Evolutionary conservation across 2,797 vertebrate genomes (phyloP), one percentile per base, ranked within the genome.

Genomic region (Typhlichthys eigenmanni): DNA sequence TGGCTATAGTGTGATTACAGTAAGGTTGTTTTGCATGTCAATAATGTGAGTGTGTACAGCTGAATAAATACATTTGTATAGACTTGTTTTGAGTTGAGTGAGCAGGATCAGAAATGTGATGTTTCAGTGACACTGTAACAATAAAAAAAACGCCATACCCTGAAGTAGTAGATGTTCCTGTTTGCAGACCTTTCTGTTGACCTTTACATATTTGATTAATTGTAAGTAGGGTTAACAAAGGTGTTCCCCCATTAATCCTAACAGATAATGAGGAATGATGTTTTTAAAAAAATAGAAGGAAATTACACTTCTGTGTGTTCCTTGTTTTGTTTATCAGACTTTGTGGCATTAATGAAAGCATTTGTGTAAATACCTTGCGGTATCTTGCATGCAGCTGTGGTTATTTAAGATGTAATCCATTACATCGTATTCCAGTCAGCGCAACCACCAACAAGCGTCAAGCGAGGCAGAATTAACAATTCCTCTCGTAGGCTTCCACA

Each of bases 381-480:
- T 17, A 45, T 52, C 46, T 57, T 62, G 16, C 14, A 13, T 55
- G 57, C 48, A 58, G 7, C 38, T 43, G 14, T 38, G 11, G 24
- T 34, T n/a, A 16, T 60, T 34, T 58, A 12, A 53, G 51, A 53
- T 50, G 1, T 79, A 77, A 77, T 81, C 76, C 19, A 9, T 66
- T 50, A 29, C 17, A 60, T 76, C 46, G 49, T 19, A 71, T 68
- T 84, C 61, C 63, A 48, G 61, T 76, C 72, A 72, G 63, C 32
- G 43, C 14, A 68, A 48, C 38, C 7, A 65, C 2, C 47, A 64
- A 65, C 61, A 57, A 16, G 64, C 47, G 71, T 75, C 73, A 72
- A 11, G 12, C 47, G 53, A 74, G 83, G 72, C 76, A 72, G 47
- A 51, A 75, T 79, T 71, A 16, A 79, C 73, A 85, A 77, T 77